These are phyloP conservation scores for Falco concolor DNA, from an alignment of 2,797 vertebrate species.

Conservation along the genomic window DNA sequence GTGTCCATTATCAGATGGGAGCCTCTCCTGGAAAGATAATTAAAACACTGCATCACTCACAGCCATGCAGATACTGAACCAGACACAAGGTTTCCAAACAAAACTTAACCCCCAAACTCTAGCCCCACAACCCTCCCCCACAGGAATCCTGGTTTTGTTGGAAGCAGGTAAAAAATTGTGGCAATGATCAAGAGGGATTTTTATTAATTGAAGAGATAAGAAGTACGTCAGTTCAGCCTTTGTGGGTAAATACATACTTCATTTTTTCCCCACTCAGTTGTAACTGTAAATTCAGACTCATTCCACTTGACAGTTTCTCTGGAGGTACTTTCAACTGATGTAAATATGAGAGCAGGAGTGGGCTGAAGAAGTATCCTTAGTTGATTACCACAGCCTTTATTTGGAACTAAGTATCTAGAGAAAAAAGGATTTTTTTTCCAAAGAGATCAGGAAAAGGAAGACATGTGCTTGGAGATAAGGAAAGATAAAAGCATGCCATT, in stretches of 20 bases:
- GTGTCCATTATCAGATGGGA: slow-evolving; percentile 46
- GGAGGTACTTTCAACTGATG: background rate
- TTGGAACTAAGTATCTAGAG: background rate
- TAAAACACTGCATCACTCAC: background rate
- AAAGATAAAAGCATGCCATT: slow-evolving; percentile 59
- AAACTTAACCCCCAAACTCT: background rate
- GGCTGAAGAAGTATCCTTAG: background rate
- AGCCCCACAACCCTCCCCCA: background rate
- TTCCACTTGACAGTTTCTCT: background rate
- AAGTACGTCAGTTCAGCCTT: background rate
- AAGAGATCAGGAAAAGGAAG: slow-evolving; percentile 54
- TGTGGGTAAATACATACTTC: background rate
- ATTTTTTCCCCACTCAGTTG: background rate
- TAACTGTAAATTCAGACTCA: background rate
- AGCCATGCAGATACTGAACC: background rate
- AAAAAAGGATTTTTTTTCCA: background rate
- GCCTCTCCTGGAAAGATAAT: slow-evolving; percentile 40
- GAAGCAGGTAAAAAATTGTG: background rate
- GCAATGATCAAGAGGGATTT: background rate
- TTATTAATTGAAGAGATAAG: background rate
- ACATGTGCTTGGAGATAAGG: slow-evolving; percentile 54
- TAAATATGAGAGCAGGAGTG: background rate
- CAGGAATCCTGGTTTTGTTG: background rate
- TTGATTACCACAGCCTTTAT: background rate
- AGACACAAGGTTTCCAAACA: background rate